Base-by-base conservation (phyloP, 2,888 invertebrate genomes). In the Ochropleura leucogaster region DNA sequence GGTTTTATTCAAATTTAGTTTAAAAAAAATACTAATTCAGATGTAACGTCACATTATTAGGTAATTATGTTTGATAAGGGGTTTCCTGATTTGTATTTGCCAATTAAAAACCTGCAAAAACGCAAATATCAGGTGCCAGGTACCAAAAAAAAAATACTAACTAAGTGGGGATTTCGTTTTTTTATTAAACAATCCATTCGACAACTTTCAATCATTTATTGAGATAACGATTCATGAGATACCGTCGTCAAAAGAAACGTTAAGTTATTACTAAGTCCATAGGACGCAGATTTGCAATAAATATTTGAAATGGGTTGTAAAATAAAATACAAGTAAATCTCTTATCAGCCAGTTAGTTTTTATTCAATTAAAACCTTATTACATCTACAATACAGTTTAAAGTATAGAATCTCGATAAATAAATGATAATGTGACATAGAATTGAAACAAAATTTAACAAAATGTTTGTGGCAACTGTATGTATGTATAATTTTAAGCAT, bases 401-500 rank as follows among this genome's bases (percentile, higher is more conserved):
- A 57, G 7, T 30, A 14, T 14, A 7, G 9, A 59, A 59, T 40
- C 40, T 16, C 0, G 57, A 57, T 14, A 40, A 40, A 40, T 40
- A 9, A 59, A 16, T 16, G 16, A 59, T 59, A 40, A 16, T 40
- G 40, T 40, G 16, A 59, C 59, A 8, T 40, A 55, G 20, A 55
- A 12, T 20, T 20, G 2, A 12, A 55, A 20, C 55, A 55, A 20
- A n/a, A 55, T 55, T 20, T 12, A 20, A 6, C 6, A 55, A 12
- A n/a, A 8, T 59, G 14, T 40, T 59, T 16, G 4, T 8, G 59
- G 59, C 40, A 40, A 16, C 16, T 40, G 16, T 62, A 16, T 20
- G 30, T 16, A 7, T 68, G 47, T 49, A 72, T 72, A 73, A 20
- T 44, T 30, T 59, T n/a, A 44, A 49, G 10, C 57, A 42, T 20